Conservation (phyloP, 30 jellyfish, hydroid and myxozoan species). For the Cassiopea andromeda region DNA sequence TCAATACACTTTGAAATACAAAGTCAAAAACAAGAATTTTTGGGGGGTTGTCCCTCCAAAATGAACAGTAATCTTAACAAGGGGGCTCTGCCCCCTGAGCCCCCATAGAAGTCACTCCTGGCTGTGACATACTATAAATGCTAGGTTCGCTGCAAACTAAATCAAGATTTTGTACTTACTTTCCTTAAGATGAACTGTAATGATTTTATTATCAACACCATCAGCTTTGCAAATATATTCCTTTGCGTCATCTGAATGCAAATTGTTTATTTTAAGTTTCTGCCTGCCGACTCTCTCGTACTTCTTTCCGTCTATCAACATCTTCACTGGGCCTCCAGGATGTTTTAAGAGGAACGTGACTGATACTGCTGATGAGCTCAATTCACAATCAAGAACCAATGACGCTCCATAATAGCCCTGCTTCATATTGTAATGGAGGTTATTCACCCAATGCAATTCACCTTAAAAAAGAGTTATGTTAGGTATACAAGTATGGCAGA, state of each 20-base stretch:
- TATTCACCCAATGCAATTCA: not conserved
- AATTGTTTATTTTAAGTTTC: conserved; percentile 47
- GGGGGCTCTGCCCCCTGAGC: too few relatives aligned
- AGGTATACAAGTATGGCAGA: too few relatives aligned
- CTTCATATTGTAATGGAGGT: not conserved
- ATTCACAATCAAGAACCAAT: conserved; percentile 21
- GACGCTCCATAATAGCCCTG: not conserved
- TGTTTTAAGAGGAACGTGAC: conserved; percentile 24
- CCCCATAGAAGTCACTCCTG: too few relatives aligned
- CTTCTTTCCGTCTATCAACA: conserved; percentile 67
- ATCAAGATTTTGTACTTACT: conserved; percentile 17
- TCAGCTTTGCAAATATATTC: conserved; percentile 60
- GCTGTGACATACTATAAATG: too few relatives aligned
- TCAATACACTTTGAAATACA: too few relatives aligned
- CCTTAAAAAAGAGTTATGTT: not conserved
- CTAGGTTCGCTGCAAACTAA: too few relatives aligned
- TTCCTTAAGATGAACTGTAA: not conserved
- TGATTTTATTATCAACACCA: conserved; percentile 28
- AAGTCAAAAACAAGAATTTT: too few relatives aligned
- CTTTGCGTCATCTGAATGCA: conserved; percentile 13
- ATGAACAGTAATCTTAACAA: too few relatives aligned
- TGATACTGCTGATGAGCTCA: conserved; percentile 6
- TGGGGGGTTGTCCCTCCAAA: too few relatives aligned
- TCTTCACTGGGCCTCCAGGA: not conserved
- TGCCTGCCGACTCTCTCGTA: conserved; percentile 47